Base-by-base conservation (phyloP, 2,113 vertebrate species). In the Heliornis fulica region DNA sequence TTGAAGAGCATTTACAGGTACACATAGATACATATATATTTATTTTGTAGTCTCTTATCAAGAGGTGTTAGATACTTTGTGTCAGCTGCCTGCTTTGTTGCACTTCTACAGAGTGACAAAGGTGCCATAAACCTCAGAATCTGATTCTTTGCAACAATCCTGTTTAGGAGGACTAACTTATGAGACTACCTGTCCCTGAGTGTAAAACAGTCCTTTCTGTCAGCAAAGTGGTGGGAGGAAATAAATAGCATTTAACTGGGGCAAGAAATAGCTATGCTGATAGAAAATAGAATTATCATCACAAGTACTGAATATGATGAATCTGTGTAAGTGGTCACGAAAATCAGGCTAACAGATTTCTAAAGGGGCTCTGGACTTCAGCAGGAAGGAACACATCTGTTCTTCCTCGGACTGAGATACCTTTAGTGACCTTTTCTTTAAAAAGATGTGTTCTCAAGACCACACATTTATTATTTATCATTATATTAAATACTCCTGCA, bases 381-480 rank as follows among this genome's bases (percentile, higher is more conserved):
- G 51, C 3, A 87, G 48, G 15, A 70, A 68, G 50, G 60, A 78
- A 78, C 34, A 76, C 31, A 68, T n/a, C 65, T 89, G 61, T 59
- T 82, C 56, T 89, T 82, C 74, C 56, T 87, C 0, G 28, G 82
- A 88, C 31, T 51, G 23, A 85, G 40, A 76, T 85, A 70, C 69
- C 91, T 89, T 18, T 21, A 72, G 23, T 60, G 66, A 93, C 17
- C 29, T 89, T 94, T 87, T 60, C 64, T 84, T 89, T 57, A 82
- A 93, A 94, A 87, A 89, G 34, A 51, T 82, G 72, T 12, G 34
- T 34, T 76, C 43, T 64, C 34, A 89, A 87, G 64, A 79, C 23
- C 14, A 48, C 9, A 38, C 11, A 92, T 90, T 83, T 76, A 76
- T 95, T 87, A 91, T 91, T 93, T 93, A 96, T 53, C 21, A 61